Conservation (phyloP, 2,797 vertebrate genomes). For the Malacoraja senta region DNA sequence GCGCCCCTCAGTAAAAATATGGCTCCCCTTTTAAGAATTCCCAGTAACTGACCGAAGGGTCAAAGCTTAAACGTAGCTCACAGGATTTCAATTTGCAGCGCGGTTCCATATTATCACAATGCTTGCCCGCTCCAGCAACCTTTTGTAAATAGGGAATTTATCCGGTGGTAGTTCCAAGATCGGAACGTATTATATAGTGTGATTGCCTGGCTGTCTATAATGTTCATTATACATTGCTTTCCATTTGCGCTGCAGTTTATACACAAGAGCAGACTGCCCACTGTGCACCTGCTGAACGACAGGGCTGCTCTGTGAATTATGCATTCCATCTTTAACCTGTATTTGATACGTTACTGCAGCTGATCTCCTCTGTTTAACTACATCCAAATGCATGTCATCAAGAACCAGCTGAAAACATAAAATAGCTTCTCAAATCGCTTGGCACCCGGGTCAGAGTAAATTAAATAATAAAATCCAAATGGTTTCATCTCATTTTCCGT, state of each 20-base stretch:
- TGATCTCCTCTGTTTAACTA: constrained; percentile 98
- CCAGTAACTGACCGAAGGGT: background rate
- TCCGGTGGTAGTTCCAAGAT: background rate
- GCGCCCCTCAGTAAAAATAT: background rate
- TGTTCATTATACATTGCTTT: constrained; percentile 8
- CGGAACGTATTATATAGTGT: background rate
- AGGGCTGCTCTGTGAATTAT: constrained; percentile 65
- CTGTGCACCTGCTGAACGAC: constrained; percentile 90
- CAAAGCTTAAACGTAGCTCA: background rate
- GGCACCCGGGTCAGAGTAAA: constrained; percentile 96
- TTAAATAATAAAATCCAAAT: constrained; percentile 99
- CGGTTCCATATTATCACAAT: background rate
- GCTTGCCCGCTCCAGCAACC: background rate
- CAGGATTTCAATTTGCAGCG: background rate
- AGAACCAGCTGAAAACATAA: constrained; percentile 99
- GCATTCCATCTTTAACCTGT: constrained; percentile 81
- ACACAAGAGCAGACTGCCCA: constrained; percentile 38
- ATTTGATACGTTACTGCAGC: constrained; percentile 97
- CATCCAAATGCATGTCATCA: constrained; percentile 97
- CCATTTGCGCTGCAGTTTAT: background rate
- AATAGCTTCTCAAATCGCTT: constrained; percentile 97
- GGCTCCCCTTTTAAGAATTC: background rate
- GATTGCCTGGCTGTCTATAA: background rate
- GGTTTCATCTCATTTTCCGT: constrained; percentile 96
- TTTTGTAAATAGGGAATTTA: background rate